A percentile compares a stretch with the other conserved stretches of the same genome.
Evolutionary conservation across 2,113 vertebrate genomes (phyloP).

Genomic region (Ardeotis arabs): DNA sequence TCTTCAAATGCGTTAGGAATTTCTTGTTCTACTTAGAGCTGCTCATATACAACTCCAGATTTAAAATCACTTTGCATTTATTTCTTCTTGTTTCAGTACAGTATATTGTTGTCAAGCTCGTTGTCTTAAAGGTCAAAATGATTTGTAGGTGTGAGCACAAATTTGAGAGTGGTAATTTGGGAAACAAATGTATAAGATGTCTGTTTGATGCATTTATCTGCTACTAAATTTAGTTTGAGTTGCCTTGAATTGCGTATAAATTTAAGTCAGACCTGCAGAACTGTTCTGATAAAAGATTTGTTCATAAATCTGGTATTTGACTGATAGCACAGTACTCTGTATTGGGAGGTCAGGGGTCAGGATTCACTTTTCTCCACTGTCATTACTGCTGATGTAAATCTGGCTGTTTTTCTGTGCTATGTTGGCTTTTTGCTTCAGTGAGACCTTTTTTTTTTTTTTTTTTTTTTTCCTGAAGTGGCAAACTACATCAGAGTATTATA

Average conservation of each 20-base stretch:
- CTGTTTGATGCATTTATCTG: not conserved
- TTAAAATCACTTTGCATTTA: not conserved
- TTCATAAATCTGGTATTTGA: conserved; percentile 6
- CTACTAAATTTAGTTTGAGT: not conserved
- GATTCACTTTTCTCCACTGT: not conserved
- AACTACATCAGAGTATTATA: not conserved
- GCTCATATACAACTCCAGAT: not conserved
- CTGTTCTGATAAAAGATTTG: not conserved
- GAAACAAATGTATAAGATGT: not conserved
- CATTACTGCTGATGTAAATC: not conserved
- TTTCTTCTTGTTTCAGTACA: not conserved
- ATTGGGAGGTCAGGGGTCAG: not conserved
- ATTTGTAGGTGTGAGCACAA: conserved; percentile 3
- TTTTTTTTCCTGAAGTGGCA: not conserved
- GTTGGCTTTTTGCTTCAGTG: not conserved
- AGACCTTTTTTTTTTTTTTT: not conserved
- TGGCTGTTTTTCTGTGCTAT: not conserved
- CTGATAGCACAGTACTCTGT: not conserved
- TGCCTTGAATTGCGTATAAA: not conserved
- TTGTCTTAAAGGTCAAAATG: conserved; percentile 2
- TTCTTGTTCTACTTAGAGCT: not conserved
- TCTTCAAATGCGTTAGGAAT: not conserved
- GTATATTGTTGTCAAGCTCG: not conserved
- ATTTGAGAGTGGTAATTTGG: not conserved
- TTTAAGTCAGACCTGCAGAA: conserved; percentile 17